These are phyloP conservation scores for Acanthosepion pharaonis DNA, from an alignment of 2,888 invertebrate species.

Conservation along the genomic window DNA sequence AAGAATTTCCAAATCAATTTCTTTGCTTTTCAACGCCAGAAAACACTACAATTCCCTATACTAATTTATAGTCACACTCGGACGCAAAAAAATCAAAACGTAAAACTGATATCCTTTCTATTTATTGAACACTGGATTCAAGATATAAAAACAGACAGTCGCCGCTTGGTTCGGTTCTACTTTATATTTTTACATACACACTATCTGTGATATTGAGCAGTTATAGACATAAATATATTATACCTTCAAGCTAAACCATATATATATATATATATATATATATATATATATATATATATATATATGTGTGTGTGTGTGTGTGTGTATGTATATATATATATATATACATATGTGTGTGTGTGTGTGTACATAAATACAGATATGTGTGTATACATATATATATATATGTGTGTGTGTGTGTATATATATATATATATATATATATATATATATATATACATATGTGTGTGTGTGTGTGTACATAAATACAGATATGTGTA, in stretches of 20 bases:
- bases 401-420: neutral
- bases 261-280: neutral
- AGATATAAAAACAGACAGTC: too few species aligned
- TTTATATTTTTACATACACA: too few species aligned
- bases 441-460: conserved; percentile 37
- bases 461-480: neutral
- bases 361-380: neutral
- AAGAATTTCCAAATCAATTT: too few species aligned
- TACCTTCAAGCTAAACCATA: neutral
- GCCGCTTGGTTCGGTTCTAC: too few species aligned
- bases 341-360: neutral
- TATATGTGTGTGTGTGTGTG: neutral
- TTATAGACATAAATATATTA: too few species aligned
- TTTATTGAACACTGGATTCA: too few species aligned
- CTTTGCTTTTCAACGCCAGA: too few species aligned
- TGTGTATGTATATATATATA: neutral
- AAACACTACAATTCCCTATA: too few species aligned
- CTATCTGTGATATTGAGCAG: too few species aligned
- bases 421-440: conserved; percentile 37
- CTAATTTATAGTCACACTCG: too few species aligned
- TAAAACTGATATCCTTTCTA: too few species aligned
- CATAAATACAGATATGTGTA: neutral
- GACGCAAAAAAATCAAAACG: too few species aligned
- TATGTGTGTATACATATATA: neutral
- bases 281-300: conserved; percentile 35